Evolutionary conservation across 2,888 invertebrate species (phyloP).

Genomic region (Holacanthella duospinosa): DNA sequence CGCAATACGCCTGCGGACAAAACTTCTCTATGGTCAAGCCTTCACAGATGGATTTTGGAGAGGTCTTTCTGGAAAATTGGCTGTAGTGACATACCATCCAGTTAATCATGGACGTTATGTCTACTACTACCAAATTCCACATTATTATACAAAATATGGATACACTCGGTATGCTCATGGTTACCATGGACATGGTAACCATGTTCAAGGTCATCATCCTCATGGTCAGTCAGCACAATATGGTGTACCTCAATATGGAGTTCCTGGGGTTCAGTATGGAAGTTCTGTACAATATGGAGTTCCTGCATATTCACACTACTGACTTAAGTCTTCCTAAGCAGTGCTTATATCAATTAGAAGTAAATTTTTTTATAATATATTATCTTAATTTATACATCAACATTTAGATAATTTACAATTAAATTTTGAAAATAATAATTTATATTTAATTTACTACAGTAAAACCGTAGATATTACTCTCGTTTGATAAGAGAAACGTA

Average conservation of each 20-base stretch:
- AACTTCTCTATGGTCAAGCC: background rate
- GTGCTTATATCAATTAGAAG: too few relatives aligned
- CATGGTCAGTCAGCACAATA: background rate
- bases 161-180: background rate
- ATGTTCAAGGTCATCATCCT: background rate
- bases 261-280: background rate
- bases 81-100: background rate
- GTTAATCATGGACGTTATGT: background rate
- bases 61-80: background rate
- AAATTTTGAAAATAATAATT: too few relatives aligned
- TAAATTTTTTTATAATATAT: too few relatives aligned
- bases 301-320: background rate
- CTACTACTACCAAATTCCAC: background rate
- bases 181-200: background rate
- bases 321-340: background rate
- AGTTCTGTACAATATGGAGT: background rate
- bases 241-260: background rate
- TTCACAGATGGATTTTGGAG: constrained; percentile 4
- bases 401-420: too few relatives aligned
- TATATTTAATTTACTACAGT: background rate
- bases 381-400: too few relatives aligned
- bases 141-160: background rate
- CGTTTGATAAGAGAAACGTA: constrained; percentile 29
- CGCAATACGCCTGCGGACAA: background rate
- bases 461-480: background rate